phyloP scores from a whole-genome alignment of 2,113 vertebrate species.

The Hippolais icterina region DNA sequence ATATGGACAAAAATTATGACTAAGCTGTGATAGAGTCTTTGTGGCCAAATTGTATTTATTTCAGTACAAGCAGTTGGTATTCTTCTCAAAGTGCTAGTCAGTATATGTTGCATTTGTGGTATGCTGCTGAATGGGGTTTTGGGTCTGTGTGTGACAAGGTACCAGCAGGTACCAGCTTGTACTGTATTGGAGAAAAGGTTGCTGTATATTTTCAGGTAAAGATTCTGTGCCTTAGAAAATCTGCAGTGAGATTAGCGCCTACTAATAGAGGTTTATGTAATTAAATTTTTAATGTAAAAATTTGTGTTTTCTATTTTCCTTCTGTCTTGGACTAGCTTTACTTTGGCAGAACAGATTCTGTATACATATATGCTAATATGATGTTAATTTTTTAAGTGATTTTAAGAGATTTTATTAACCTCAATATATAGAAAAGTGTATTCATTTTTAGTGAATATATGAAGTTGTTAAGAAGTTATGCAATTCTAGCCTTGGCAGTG shows the following conservation, averaged over 20 bases:
- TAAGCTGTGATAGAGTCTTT: neutral
- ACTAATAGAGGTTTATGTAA: neutral
- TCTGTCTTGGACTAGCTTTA: neutral
- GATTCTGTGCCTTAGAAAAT: neutral
- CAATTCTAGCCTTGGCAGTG: neutral
- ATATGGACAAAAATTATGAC: neutral
- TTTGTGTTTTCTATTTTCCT: neutral
- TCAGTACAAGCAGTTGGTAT: neutral
- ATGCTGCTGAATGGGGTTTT: neutral
- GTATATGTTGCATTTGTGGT: neutral
- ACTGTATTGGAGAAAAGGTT: neutral
- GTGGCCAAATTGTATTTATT: neutral
- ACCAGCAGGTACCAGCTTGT: neutral
- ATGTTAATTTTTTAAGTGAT: neutral
- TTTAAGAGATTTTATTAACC: neutral
- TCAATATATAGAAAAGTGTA: neutral
- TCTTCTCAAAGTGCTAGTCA: neutral
- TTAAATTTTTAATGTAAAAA: neutral
- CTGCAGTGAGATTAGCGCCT: neutral
- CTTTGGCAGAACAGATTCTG: neutral
- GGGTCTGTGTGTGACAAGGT: neutral
- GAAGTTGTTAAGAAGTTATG: neutral
- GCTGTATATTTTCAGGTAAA: neutral
- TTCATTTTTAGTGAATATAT: neutral
- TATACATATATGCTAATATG: neutral